Evolutionary conservation across 2,113 vertebrate genomes (phyloP), one percentile per base, ranked within the genome.

Genomic region (Scytalopus superciliaris): DNA sequence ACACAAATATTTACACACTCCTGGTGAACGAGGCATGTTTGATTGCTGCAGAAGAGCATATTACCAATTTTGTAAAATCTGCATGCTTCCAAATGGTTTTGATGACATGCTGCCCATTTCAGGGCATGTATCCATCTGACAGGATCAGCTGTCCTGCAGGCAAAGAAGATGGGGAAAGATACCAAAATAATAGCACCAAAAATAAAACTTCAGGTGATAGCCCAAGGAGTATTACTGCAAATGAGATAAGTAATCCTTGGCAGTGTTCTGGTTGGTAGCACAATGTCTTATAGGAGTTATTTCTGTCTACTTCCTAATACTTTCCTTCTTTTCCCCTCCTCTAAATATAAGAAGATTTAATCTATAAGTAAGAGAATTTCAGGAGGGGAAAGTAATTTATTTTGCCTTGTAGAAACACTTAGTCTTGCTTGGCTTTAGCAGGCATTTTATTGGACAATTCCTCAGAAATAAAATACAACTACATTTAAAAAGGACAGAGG

Each of bases 301-400:
- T 96, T 87, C 50, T 56, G 76, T 81, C 82, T 78, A 37, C 63
- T 86, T 89, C 74, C 53, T 92, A 90, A 92, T 62, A 73, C 74
- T 76, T 82, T 7, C 30, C 40, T 47, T 80, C 60, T 42, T 10
- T 23, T 1, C 7, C 6, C 22, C 14, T 7, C 1, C 23, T 19
- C 14, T 4, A 50, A 68, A 73, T 11, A 10, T 5, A 87, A 77
- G 28, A 63, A 11, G 53, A 82, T 57, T 73, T 33, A 72, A 79
- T 35, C 31, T 9, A 4, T 40, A 76, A 50, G 8, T 31, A 68
- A 47, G 12, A 60, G 31, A 79, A n/a, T 83, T 95, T 93, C 25
- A 66, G 7, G 15, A 80, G 14, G 15, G 19, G 50, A 70, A 92
- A 89, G 33, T 49, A 6, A 87, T 76, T 84, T 35, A 73, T 42